A percentile compares a stretch with the other conserved stretches of the same genome.
phyloP scores from a whole-genome alignment of 2,113 vertebrate genomes.

The Erpornis zantholeuca region DNA sequence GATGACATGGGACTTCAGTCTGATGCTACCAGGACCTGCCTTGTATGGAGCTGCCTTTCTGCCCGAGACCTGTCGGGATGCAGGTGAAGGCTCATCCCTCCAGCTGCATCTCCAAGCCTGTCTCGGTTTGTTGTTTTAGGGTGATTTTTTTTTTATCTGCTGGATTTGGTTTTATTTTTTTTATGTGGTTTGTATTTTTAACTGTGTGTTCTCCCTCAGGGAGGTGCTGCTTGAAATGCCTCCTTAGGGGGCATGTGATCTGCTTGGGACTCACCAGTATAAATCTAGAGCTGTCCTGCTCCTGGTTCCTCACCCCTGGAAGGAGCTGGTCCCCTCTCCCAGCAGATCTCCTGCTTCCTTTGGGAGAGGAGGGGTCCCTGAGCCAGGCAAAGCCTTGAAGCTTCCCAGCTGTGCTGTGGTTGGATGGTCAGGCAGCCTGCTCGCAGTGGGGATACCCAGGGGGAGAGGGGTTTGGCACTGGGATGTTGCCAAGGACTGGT shows the following conservation, averaged over 20 bases:
- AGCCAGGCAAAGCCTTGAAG: neutral
- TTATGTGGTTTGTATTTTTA: constrained; percentile 13
- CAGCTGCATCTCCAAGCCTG: neutral
- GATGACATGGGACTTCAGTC: neutral
- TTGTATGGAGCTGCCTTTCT: neutral
- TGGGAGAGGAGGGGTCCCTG: neutral
- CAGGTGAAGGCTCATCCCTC: neutral
- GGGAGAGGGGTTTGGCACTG: neutral
- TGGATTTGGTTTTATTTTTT: constrained; percentile 48
- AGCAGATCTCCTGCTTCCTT: neutral
- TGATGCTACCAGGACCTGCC: neutral
- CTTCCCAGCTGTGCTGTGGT: accelerated
- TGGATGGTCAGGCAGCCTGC: neutral
- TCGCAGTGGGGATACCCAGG: accelerated
- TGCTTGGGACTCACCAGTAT: neutral
- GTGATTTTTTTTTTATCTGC: neutral
- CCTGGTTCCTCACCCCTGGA: neutral
- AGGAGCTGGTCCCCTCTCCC: neutral
- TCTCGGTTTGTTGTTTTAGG: neutral
- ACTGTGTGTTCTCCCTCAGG: neutral
- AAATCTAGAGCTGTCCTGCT: neutral
- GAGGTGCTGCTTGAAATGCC: constrained; percentile 15
- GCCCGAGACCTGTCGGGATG: accelerated
- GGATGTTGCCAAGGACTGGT: neutral
- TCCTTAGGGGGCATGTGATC: neutral